These are phyloP conservation scores for Notolepis coatsorum DNA, from an alignment of 2,797 vertebrate genomes.

Conservation along the genomic window DNA sequence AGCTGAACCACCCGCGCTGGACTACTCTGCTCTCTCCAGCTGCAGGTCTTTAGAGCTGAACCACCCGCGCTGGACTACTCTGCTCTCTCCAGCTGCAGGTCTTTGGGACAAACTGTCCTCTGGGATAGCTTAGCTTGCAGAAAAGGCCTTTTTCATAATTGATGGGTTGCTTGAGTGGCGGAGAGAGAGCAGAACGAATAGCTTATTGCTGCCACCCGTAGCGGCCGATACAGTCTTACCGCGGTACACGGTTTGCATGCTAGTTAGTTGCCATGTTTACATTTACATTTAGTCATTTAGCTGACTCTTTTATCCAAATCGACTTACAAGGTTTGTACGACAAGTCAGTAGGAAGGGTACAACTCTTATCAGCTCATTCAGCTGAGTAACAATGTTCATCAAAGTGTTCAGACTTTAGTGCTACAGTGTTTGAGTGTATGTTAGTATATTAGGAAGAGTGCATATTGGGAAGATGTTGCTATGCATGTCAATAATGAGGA, in stretches of 20 bases:
- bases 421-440: neutral
- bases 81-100: neutral
- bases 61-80: neutral
- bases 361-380: no score
- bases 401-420: no score
- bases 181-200: neutral
- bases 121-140: neutral
- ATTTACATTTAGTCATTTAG: no score
- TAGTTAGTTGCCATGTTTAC: no score
- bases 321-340: no score
- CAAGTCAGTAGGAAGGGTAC: no score
- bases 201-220: neutral
- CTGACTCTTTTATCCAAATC: no score
- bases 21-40: neutral
- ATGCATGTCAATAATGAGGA: neutral
- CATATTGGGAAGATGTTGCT: no score
- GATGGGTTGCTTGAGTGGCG: slow-evolving; percentile 1
- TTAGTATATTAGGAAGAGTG: no score
- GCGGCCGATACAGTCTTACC: neutral
- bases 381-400: no score
- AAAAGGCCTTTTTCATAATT: slow-evolving; percentile 3
- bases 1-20: neutral
- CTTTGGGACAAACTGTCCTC: neutral
- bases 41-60: neutral
- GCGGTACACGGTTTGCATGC: neutral